Conservation (phyloP, 2,797 vertebrate genomes). For the Linurgus olivaceus region DNA sequence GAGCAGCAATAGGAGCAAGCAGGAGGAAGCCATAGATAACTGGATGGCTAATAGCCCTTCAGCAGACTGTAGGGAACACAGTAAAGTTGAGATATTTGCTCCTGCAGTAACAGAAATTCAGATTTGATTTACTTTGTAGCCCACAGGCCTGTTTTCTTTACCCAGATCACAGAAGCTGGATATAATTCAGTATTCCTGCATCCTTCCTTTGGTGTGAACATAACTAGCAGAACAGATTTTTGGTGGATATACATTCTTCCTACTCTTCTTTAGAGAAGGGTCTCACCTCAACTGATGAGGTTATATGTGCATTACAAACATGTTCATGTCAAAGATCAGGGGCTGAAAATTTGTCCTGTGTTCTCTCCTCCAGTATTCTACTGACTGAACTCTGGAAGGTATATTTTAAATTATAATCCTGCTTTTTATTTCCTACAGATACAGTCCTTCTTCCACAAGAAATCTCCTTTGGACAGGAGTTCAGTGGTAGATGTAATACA, state of each 20-base stretch:
- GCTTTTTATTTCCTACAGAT: not conserved
- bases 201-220: not conserved
- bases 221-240: not conserved
- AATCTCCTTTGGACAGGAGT: not conserved
- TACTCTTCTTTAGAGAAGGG: not conserved
- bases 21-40: not conserved
- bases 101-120: not conserved
- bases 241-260: not conserved
- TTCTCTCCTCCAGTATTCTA: not conserved
- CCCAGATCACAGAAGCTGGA: not conserved
- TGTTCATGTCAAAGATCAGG: not conserved
- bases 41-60: not conserved
- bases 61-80: not conserved
- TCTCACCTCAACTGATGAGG: not conserved
- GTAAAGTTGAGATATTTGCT: not conserved
- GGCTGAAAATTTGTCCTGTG: not conserved
- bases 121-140: not conserved
- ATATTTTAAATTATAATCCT: not conserved
- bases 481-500: not conserved
- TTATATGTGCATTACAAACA: not conserved
- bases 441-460: not conserved
- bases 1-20: not conserved
- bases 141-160: not conserved
- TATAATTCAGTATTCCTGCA: not conserved
- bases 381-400: not conserved